Percentiles rank a stretch among this genome's conserved stretches.
Evolutionary conservation across 1,140 invertebrate genomes (phyloP).

Genomic region (Tetraneura akinire): DNA sequence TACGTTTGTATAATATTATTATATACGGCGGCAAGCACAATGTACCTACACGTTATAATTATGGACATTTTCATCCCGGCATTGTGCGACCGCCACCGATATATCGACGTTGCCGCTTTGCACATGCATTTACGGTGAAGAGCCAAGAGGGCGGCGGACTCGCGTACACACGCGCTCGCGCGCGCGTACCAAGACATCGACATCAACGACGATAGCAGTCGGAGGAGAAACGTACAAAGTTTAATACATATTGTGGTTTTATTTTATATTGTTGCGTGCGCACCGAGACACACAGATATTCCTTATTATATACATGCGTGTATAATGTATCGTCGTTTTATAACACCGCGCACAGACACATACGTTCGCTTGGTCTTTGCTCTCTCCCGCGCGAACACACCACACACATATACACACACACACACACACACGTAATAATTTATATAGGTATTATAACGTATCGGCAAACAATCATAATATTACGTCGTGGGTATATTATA

Average conservation of each 20-base stretch:
- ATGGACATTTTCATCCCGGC: constrained; percentile 50
- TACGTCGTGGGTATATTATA: no score
- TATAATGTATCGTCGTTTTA: neutral
- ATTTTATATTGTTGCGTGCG: constrained; percentile 29
- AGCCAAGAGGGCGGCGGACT: constrained; percentile 11
- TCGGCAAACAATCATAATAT: neutral
- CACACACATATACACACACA: neutral
- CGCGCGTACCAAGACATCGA: neutral
- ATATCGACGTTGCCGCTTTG: constrained; percentile 36
- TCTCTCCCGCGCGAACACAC: neutral
- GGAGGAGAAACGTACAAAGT: constrained; percentile 6
- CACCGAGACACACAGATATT: neutral
- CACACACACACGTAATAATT: neutral
- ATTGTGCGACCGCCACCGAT: constrained; percentile 35
- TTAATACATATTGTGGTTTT: constrained; percentile 18
- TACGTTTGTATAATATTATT: neutral
- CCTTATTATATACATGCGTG: neutral
- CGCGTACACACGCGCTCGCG: neutral
- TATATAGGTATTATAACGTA: neutral
- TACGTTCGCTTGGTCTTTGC: neutral
- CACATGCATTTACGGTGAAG: constrained; percentile 7
- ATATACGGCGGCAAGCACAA: neutral
- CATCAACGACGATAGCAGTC: neutral
- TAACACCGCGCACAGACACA: neutral
- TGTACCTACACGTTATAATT: constrained; percentile 18